Conservation (phyloP, 2,797 vertebrate genomes). For the Pantherophis vulpinus region DNA sequence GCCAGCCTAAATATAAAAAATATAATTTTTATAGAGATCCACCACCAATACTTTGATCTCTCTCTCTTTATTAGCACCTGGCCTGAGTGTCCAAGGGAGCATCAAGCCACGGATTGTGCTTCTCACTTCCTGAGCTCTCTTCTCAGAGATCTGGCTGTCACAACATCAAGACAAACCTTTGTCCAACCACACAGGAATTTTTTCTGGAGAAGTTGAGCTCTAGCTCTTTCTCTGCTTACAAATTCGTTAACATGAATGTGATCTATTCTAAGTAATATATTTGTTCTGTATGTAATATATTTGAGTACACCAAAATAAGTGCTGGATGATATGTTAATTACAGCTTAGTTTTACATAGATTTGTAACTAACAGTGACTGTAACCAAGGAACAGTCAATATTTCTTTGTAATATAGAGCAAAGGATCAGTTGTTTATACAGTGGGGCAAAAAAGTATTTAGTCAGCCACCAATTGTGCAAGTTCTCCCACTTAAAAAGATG, state of each 20-base stretch:
- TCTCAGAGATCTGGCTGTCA: background rate
- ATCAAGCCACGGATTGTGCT: background rate
- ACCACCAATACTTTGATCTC: background rate
- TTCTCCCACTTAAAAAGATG: too few relatives aligned
- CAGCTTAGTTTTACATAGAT: background rate
- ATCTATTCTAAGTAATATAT: background rate
- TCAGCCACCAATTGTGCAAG: too few relatives aligned
- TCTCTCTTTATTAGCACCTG: background rate
- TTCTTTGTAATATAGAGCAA: background rate
- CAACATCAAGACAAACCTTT: background rate
- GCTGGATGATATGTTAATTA: background rate
- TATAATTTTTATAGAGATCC: background rate
- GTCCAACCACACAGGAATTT: background rate
- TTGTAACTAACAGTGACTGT: background rate
- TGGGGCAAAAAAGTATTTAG: too few relatives aligned
- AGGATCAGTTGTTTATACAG: background rate
- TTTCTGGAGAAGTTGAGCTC: background rate
- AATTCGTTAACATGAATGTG: background rate
- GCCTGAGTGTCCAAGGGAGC: background rate
- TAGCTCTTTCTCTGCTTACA: background rate
- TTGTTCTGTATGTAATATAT: background rate
- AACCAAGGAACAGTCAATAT: background rate
- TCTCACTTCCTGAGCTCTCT: background rate
- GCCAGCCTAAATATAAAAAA: conserved; percentile 77
- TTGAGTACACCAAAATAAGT: background rate